Conservation (phyloP, 2,888 invertebrate species). For the Anoplius nigerrimus region DNA sequence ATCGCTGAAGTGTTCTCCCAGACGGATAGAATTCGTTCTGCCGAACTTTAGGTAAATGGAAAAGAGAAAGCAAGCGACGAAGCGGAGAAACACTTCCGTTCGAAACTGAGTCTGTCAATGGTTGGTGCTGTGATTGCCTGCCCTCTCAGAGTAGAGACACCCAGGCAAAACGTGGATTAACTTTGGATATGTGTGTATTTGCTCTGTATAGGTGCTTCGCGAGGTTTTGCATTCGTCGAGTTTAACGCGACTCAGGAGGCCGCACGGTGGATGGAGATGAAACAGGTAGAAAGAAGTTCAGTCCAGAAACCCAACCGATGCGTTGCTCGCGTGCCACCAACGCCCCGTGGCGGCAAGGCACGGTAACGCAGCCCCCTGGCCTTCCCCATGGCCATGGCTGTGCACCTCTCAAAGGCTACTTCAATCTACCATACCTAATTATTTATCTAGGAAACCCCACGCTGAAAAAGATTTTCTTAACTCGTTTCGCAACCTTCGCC, state of each 20-base stretch:
- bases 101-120: conserved; percentile 72
- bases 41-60: conserved; percentile 63
- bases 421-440: conserved; percentile 71
- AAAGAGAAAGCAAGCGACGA: conserved; percentile 59
- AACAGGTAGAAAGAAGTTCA: conserved; percentile 83
- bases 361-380: conserved; percentile 73
- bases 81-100: conserved; percentile 67
- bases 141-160: conserved; percentile 74
- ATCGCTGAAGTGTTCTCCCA: conserved; percentile 42
- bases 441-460: conserved; percentile 63
- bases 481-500: conserved; percentile 46
- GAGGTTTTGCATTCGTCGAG: conserved; percentile 91
- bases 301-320: conserved; percentile 72
- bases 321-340: conserved; percentile 72
- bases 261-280: conserved; percentile 93
- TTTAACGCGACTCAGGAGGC: conserved; percentile 93
- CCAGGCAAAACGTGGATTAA: conserved; percentile 75
- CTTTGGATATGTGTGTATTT: conserved; percentile 78
- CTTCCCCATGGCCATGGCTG: conserved; percentile 72
- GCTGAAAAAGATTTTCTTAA: conserved; percentile 53
- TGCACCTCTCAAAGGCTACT: conserved; percentile 73
- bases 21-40: conserved; percentile 53
- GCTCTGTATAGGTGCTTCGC: conserved; percentile 91
- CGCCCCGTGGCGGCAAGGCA: conserved; percentile 74
- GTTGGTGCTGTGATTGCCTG: conserved; percentile 75